Evolutionary conservation across 1,140 invertebrate genomes (phyloP).

Genomic region (Drosophila kohkoa): DNA sequence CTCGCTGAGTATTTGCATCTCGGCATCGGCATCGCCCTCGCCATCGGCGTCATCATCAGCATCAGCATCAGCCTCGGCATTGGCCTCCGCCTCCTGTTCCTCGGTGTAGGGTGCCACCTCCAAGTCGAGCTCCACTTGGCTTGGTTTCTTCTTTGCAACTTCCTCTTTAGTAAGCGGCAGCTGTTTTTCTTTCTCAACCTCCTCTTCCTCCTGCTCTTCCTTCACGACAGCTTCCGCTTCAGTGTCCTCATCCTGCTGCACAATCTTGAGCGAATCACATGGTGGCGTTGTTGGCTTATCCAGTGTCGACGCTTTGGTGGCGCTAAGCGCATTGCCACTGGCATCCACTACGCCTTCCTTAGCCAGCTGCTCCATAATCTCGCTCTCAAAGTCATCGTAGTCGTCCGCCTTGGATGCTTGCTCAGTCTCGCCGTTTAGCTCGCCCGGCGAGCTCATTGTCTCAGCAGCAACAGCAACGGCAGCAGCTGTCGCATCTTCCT

Average conservation of each 20-base stretch:
- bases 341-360: constrained; percentile 69
- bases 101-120: constrained; percentile 26
- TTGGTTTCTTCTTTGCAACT: neutral
- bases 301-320: constrained; percentile 28
- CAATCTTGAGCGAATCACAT: constrained; percentile 26
- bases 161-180: neutral
- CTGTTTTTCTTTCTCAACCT: neutral
- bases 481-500: constrained; percentile 3
- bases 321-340: constrained; percentile 65
- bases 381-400: constrained; percentile 64
- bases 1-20: constrained; percentile 28
- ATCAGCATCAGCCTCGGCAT: constrained; percentile 30
- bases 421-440: constrained; percentile 30
- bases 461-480: neutral
- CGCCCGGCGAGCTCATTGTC: constrained; percentile 50
- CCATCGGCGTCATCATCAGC: neutral
- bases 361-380: constrained; percentile 65
- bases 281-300: no score
- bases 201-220: neutral
- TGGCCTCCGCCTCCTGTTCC: constrained; percentile 30
- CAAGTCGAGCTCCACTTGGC: constrained; percentile 13
- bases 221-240: neutral
- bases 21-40: neutral
- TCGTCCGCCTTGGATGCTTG: constrained; percentile 26
- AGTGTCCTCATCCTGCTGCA: neutral